Evolutionary conservation across 2,113 vertebrate species (phyloP), one percentile per base, ranked within the genome.

Genomic region (Centropus unirufus): DNA sequence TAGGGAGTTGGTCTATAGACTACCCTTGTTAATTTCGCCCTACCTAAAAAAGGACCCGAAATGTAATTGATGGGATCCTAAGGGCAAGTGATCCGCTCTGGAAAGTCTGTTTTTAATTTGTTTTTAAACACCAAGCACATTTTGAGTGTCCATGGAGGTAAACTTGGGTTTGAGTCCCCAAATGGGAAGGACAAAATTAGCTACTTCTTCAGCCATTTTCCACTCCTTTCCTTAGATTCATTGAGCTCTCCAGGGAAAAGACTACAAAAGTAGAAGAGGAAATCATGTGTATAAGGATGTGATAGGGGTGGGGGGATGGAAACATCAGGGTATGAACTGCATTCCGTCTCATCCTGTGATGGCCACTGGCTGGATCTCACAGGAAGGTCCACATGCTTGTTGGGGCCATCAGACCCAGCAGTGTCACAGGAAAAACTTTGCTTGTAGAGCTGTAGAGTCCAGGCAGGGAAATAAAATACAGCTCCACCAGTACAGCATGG

Each of bases 41-140:
- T 64, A 22, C 32, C 36, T 90, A 32, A 8, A 72, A 96, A 93
- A 92, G 34, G 72, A 47, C 3, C 58, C 94, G 83, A 96, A 86
- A 89, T 52, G 13, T 1, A 62, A 73, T 52, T 75, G 52, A 54
- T 58, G 87, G 86, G 62, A 52, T 75, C 9, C 4, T 42, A 82
- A 93, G 79, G 32, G 40, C 12, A 54, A 47, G 69, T 73, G 17
- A 74, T 13, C 26, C 30, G 12, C n/a, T 82, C 62, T 30, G 34
- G 30, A 70, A 90, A 86, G 59, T 36, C 61, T 88, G 63, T 2
- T 74, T 90, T 74, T 19, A 23, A 47, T 70, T 59, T 88, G 27
- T 89, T 93, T 86, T 86, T 75, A 80, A 92, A n/a, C 27, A 75
- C 83, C 40, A 88, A 42, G 59, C 21, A 67, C 3, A 52, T 42